Evolutionary conservation across 2,113 vertebrate species (phyloP), one percentile per base, ranked within the genome.

Genomic region (Peromyscus maniculatus): DNA sequence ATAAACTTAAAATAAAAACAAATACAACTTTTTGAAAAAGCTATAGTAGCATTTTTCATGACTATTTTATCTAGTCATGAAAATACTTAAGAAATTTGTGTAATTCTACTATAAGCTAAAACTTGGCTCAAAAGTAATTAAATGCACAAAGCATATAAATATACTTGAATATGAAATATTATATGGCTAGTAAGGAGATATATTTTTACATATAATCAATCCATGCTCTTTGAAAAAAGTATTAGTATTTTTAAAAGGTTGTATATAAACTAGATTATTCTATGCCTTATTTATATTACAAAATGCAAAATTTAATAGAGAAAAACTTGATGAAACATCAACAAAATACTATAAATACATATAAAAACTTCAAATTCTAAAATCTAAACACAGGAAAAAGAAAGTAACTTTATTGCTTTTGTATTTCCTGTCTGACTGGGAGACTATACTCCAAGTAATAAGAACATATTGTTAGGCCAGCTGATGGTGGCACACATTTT

Each of bases 11-110:
- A n/a, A 16, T n/a, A 72, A 72, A 72, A 78, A 49, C 49, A 79
- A 55, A 79, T 8, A 55, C 28, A 55, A 52, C 49, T 79, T 79
- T 78, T 79, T 19, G 4, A 36, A 26, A 55, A 79, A 59, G 36
- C 31, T n/a, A 59, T 59, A 93, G 43, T 83, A 78, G 49, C 24
- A 80, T 91, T 92, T 98, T 97, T 96, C 82, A 84, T 96, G 86
- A 71, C 49, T 79, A 33, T 19, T 79, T 91, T 71, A 82, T 59
- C 28, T 95, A 64, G 26, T 59, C 87, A 90, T 74, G 92, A 92
- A 97, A 94, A 91, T 96, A 89, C 92, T 93, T 97, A 90, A 93
- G 28, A 96, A 95, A 92, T 93, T 57, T 95, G 94, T 95, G 46
- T 80, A 78, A 31, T 87, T 96, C 96, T 95, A 97, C 82, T 92